These are phyloP conservation scores for Schizopygopsis pylzovi DNA, from an alignment of 2,797 vertebrate genomes.

Conservation along the genomic window DNA sequence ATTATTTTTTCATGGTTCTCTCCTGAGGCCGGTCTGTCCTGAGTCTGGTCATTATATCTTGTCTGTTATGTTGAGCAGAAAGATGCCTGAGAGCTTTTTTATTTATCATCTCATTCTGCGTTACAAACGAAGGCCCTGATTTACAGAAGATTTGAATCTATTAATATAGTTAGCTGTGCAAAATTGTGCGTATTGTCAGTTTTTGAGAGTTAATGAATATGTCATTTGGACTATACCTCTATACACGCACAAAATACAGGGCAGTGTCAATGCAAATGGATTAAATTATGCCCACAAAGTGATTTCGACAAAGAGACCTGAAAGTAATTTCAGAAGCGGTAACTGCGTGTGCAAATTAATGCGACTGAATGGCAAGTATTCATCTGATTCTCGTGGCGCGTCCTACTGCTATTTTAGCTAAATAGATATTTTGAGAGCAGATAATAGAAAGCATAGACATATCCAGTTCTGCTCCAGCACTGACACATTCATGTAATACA, in stretches of 20 bases:
- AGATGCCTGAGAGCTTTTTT: slow-evolving; percentile 64
- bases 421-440: slow-evolving; percentile 29
- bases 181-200: background rate
- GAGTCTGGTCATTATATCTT: slow-evolving; percentile 20
- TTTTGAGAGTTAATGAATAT: slow-evolving; percentile 16
- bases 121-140: background rate
- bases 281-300: slow-evolving; percentile 21
- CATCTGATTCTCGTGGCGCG: slow-evolving; percentile 3
- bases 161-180: background rate
- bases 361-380: slow-evolving; percentile 24
- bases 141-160: background rate
- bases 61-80: slow-evolving; percentile 21
- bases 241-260: background rate
- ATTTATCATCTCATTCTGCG: slow-evolving; percentile 60
- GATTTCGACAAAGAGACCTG: slow-evolving; percentile 1
- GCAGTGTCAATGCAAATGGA: slow-evolving; percentile 14
- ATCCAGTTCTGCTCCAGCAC: background rate
- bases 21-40: slow-evolving; percentile 10
- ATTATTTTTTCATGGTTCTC: slow-evolving; percentile 50
- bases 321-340: slow-evolving; percentile 26
- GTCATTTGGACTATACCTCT: background rate
- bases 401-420: slow-evolving; percentile 24
- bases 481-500: background rate
- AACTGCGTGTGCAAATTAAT: slow-evolving; percentile 16
- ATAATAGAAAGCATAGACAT: background rate